phyloP scores from a whole-genome alignment of 2,888 invertebrate genomes.

The Asteroscopus sphinx region DNA sequence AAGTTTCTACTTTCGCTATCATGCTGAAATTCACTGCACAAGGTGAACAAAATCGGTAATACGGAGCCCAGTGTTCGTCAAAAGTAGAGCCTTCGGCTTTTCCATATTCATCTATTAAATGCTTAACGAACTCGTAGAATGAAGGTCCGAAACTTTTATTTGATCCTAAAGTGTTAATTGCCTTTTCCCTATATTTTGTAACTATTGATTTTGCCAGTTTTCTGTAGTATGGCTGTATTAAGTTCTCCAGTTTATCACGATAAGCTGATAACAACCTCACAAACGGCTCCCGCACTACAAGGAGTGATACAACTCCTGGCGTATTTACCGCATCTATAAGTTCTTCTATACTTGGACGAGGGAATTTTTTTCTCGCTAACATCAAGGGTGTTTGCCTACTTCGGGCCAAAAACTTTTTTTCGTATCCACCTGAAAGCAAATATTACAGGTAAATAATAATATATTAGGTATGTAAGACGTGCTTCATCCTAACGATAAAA shows the following conservation, averaged over 20 bases:
- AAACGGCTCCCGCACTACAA: constrained; percentile 93
- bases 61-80: constrained; percentile 92
- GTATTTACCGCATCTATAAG: constrained; percentile 89
- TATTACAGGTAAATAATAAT: no score
- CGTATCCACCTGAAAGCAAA: constrained; percentile 90
- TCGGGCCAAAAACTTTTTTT: constrained; percentile 89
- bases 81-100: constrained; percentile 80
- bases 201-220: constrained; percentile 92
- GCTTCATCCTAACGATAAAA: no score
- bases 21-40: constrained; percentile 91
- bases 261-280: constrained; percentile 93
- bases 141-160: constrained; percentile 88
- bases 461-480: no score
- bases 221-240: constrained; percentile 92
- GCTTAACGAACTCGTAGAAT: constrained; percentile 93
- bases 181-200: constrained; percentile 87
- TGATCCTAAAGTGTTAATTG: constrained; percentile 72
- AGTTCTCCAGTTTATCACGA: constrained; percentile 93
- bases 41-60: constrained; percentile 91
- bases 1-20: constrained; percentile 91
- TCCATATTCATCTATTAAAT: constrained; percentile 90
- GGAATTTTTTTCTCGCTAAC: constrained; percentile 92
- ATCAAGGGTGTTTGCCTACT: constrained; percentile 91
- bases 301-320: constrained; percentile 91
- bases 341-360: constrained; percentile 91